phyloP scores from a whole-genome alignment of 2,113 vertebrate species.

The Semnopithecus entellus region DNA sequence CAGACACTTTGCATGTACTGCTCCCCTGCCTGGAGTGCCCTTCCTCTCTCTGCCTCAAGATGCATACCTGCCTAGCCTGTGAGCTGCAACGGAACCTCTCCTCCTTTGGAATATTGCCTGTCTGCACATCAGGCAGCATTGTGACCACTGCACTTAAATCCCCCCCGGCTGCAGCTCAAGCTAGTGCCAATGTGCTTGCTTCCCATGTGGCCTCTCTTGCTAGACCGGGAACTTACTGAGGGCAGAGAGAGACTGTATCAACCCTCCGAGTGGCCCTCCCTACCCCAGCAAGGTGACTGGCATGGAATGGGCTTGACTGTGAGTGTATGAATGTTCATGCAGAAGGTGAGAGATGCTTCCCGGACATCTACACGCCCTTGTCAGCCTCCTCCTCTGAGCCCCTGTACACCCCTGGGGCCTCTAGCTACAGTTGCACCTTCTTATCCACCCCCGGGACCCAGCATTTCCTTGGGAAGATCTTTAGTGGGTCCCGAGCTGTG shows the following conservation, averaged over 20 bases:
- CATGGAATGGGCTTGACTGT: fast-evolving
- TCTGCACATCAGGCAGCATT: not conserved
- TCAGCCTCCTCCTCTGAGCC: not conserved
- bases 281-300: too few species aligned
- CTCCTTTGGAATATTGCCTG: not conserved
- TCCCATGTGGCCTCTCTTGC: not conserved
- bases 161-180: not conserved
- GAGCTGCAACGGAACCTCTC: not conserved
- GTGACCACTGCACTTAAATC: fast-evolving
- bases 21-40: fast-evolving
- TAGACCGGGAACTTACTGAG: not conserved
- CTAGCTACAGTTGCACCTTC: not conserved
- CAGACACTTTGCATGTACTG: fast-evolving
- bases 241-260: not conserved
- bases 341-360: not conserved
- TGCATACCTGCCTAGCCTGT: fast-evolving
- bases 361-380: fast-evolving
- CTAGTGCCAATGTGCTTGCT: fast-evolving
- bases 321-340: not conserved
- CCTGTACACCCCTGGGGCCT: constrained; percentile 17
- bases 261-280: fast-evolving
- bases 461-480: not conserved
- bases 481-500: not conserved
- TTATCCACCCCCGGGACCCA: not conserved
- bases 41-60: not conserved